Base-by-base conservation (phyloP, 2,888 invertebrate species). In the Sericinus montela region DNA sequence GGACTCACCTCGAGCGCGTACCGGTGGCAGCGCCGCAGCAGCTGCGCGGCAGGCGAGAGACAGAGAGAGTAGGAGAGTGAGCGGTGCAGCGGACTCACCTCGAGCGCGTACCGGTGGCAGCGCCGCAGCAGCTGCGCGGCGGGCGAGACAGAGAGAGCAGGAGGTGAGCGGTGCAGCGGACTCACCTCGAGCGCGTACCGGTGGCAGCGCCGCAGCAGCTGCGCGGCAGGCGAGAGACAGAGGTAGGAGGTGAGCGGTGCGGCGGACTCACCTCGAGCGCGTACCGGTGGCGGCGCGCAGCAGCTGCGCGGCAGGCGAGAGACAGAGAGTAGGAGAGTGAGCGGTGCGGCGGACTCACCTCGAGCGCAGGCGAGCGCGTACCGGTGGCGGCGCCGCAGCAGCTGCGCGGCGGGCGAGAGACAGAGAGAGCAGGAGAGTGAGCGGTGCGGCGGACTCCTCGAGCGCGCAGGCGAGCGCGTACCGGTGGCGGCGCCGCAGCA, bases 231-330 rank as follows among this genome's bases (percentile, higher is more conserved):
- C 76, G 72, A 5, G n/a, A n/a, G n/a, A n/a, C n/a, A n/a, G n/a
- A n/a, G n/a, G n/a, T n/a, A n/a, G n/a, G n/a, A n/a, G n/a, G 77
- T 76, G 54, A 76, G 77, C 57, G 74, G 67, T 1, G 67, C 53
- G 58, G 72, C 74, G 63, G 77, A 76, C 63, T 75, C 58, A 64
- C 72, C 83, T 75, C 79, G 56, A 65, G 79, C 66, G 63, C 78
- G 74, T 66, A 89, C 48, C 60, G 71, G 50, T 57, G 72, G 72
- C 32, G 85, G 62, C 25, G 84, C 82, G 88, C 36, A 90, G 72
- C 6, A 88, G 89, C 67, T 91, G 89, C 90, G 32, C 90, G 89
- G 77, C 39, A 88, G 77, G 14, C 76, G 72, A 5, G n/a, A n/a
- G n/a, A n/a, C n/a, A n/a, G n/a, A n/a, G n/a, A n/a, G n/a, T n/a